Conservation (phyloP, 2,113 vertebrate species). For the Tricholaema leucomelas region DNA sequence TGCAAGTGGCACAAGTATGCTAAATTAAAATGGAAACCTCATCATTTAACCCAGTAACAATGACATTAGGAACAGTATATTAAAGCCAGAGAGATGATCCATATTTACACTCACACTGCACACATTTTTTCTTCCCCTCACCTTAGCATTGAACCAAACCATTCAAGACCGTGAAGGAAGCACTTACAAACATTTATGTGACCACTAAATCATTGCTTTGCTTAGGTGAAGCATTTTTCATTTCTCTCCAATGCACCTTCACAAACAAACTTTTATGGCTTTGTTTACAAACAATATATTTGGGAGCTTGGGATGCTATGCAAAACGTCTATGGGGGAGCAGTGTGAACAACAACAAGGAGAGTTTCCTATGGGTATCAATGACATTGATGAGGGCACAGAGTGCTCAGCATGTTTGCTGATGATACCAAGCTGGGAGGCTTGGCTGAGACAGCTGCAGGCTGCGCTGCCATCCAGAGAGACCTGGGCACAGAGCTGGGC, state of each 20-base stretch:
- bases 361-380: not conserved
- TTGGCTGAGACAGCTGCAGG: too few relatives aligned
- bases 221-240: not conserved
- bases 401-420: too few relatives aligned
- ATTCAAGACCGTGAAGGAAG: not conserved
- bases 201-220: not conserved
- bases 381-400: too few relatives aligned
- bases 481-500: too few relatives aligned
- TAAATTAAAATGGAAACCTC: slow-evolving; percentile 15
- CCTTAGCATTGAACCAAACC: not conserved
- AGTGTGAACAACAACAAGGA: not conserved
- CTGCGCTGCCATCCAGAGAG: too few relatives aligned
- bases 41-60: not conserved
- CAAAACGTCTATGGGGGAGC: not conserved
- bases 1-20: not conserved
- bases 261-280: slow-evolving; percentile 6
- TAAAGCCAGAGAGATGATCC: not conserved
- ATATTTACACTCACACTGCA: not conserved
- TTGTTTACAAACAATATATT: slow-evolving; percentile 27
- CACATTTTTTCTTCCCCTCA: not conserved
- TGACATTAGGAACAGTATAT: not conserved
- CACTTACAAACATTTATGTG: not conserved
- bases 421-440: too few relatives aligned
- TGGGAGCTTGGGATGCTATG: not conserved
- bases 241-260: not conserved